Base-by-base conservation (phyloP, 2,888 invertebrate species). In the Petrolisthes manimaculis region DNA sequence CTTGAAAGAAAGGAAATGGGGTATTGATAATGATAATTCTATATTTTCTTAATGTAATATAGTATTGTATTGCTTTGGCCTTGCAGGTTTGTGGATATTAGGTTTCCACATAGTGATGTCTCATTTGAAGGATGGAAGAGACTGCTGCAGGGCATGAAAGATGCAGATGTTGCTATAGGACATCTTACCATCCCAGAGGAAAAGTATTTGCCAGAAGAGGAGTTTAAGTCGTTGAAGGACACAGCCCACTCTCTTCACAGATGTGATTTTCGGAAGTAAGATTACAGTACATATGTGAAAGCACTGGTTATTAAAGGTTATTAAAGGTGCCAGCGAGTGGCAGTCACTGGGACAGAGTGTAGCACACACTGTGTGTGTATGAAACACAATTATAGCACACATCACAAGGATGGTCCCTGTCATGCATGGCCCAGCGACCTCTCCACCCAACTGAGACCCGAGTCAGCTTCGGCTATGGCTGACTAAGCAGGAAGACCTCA, bases 211-310 rank as follows among this genome's bases (percentile, higher is more conserved):
- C 5, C 18, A 8, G 56, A 84, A 1, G 51, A 84, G 14, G 84
- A 84, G 61, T 56, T 37, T 18, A 5, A 56, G 12, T 21, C 8
- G 37, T 56, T 84, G 24, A 54, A 77, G 77, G 55, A 75, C 37
- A 21, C 61, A 21, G 84, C 77, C 77, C 61, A 51, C 6, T 37
- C 77, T 24, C 12, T 8, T 18, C n/a, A 14, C 5, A 56, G 77
- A 84, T 77, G 56, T 84, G 61, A 75, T 24, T 84, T 84, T 77
- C 75, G 77, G 14, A 84, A 56, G 84, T 84, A 61, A 56, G 14
- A 21, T 8, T 69, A 75, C 24, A 2, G 14, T 37, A n/a, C 18
- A 56, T 80, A 21, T 54, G 0, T 82, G 14, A 37, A 5, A 14
- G 37, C 37, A 37, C 37, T 37, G 37, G 37, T 37, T 37, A 37